Evolutionary conservation across 2,888 invertebrate species (phyloP), one percentile per base, ranked within the genome.

Genomic region (Syritta pipiens): DNA sequence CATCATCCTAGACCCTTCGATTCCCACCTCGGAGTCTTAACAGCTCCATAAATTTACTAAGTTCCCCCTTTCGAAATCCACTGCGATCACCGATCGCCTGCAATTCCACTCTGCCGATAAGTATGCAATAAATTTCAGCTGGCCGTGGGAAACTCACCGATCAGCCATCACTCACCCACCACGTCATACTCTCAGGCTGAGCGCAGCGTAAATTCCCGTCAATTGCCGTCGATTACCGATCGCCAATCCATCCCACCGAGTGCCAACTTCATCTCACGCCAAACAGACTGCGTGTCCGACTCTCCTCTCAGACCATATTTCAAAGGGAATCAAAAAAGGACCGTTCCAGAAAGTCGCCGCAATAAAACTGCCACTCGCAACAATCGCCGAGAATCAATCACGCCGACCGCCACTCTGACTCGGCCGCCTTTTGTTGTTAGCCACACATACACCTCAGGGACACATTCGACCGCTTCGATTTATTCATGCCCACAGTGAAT

Each of bases 301-400:
- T 37, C 10, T n/a, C 28, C 28, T 28, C 2, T 28, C 20, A 30
- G 30, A n/a, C 20, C 46, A 51, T 57, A 65, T 59, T 51, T 65
- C 10, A 63, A 65, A 79, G 65, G 72, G 74, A 67, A 72, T 72
- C 53, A 28, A 9, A 40, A 67, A 67, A 74, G 67, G 74, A 74
- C 62, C 67, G 67, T 35, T 24, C 32, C 28, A 48, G 35, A 3
- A 3, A 22, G 22, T 14, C 6, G 72, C 53, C 42, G 72, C 30
- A 62, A 74, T 79, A 79, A 79, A 79, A 55, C 74, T 74, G 79
- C 55, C 79, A 79, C 67, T 60, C 67, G 79, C 67, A 57, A 51
- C 67, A 67, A 67, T 60, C 19, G 24, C 30, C 59, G 37, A 53
- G 63, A 55, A 79, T 79, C 74, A 67, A 79, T 67, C 79, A 74